Conservation (phyloP, 2,113 vertebrate species). For the Cricetomys ansorgei region DNA sequence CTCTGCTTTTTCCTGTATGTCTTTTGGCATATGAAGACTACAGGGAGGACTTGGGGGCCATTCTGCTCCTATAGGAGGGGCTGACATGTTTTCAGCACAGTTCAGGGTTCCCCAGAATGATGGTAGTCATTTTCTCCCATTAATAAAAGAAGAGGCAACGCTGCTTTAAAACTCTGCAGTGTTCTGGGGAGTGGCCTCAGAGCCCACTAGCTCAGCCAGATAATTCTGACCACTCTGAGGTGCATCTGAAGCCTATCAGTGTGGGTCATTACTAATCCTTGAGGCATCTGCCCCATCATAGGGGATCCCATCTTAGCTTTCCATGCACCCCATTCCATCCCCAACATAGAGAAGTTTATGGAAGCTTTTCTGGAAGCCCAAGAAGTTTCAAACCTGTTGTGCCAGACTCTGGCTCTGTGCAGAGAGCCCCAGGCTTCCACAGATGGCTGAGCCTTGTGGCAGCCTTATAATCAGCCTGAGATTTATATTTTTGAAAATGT, state of each 20-base stretch:
- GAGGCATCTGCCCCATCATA: too few relatives aligned
- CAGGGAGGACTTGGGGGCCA: too few relatives aligned
- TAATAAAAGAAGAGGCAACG: neutral
- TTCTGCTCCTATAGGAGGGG: too few relatives aligned
- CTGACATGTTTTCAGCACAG: neutral
- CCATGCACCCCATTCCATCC: too few relatives aligned
- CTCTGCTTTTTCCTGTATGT: neutral
- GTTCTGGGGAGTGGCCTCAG: neutral
- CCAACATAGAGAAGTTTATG: rapidly evolving
- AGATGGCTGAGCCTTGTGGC: neutral
- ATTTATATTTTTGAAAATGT: neutral
- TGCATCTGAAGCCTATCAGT: rapidly evolving
- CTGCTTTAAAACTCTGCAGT: neutral
- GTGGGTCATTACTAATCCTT: rapidly evolving
- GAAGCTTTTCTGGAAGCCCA: neutral
- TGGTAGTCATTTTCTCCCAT: neutral
- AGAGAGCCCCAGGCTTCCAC: neutral
- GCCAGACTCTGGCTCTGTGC: neutral
- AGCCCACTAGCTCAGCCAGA: neutral
- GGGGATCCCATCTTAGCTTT: neutral
- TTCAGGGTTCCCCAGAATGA: neutral
- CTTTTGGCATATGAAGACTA: neutral
- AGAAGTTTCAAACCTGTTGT: rapidly evolving
- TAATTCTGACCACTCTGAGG: neutral
- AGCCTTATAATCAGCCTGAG: neutral